phyloP scores from a whole-genome alignment of 2,797 vertebrate species.

The Molothrus ater region DNA sequence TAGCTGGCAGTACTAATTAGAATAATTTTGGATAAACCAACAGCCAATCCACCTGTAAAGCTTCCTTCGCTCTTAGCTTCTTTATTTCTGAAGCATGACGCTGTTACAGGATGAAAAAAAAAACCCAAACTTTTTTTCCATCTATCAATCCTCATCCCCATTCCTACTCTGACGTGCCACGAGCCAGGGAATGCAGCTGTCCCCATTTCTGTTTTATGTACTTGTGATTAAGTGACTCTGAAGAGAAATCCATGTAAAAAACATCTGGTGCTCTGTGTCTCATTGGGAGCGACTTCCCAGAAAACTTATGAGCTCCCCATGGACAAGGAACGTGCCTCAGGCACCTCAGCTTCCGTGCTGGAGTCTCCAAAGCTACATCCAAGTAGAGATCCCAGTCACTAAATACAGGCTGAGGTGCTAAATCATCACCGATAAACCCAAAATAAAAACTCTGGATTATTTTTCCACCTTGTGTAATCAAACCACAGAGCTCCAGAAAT shows the following conservation, averaged over 20 bases:
- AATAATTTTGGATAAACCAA: background rate
- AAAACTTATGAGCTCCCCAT: constrained; percentile 10
- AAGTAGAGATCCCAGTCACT: background rate
- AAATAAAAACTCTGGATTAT: background rate
- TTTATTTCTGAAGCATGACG: background rate
- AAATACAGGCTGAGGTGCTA: background rate
- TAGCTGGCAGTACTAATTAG: background rate
- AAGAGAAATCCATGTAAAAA: constrained; percentile 40
- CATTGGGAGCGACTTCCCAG: fast-evolving
- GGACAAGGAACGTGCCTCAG: background rate
- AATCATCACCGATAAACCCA: background rate
- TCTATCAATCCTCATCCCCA: background rate
- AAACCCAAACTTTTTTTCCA: background rate
- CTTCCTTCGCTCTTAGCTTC: background rate
- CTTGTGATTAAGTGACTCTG: constrained; percentile 37
- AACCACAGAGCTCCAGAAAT: background rate
- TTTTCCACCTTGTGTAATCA: background rate
- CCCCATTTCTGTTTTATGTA: constrained; percentile 9
- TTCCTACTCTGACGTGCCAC: background rate
- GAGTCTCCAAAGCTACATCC: background rate
- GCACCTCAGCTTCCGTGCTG: background rate
- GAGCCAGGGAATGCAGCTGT: constrained; percentile 10
- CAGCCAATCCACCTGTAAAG: background rate
- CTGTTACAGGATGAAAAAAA: background rate
- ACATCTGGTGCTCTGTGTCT: background rate